Percentiles rank a stretch among this genome's conserved stretches.
phyloP scores from a whole-genome alignment of 2,888 invertebrate species.

The Epinotia brunnichana region DNA sequence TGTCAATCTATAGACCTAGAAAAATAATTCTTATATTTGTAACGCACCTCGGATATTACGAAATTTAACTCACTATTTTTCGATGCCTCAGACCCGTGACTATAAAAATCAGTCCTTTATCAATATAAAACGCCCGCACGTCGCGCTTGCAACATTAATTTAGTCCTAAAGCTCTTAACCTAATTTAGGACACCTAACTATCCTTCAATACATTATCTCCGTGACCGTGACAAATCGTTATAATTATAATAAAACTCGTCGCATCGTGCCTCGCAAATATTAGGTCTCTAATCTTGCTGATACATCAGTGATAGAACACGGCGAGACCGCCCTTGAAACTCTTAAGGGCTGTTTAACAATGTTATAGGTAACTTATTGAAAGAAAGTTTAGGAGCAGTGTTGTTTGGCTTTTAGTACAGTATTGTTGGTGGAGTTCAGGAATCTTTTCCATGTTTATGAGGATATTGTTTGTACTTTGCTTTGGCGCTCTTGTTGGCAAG shows the following conservation, averaged over 20 bases:
- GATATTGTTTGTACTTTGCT: no score
- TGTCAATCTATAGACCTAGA: background rate
- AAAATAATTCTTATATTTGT: background rate
- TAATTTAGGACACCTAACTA: background rate
- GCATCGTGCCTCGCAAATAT: slow-evolving; percentile 16
- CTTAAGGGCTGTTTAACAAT: slow-evolving; percentile 1
- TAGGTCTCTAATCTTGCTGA: slow-evolving; percentile 14
- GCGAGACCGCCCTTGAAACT: background rate
- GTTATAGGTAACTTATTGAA: slow-evolving; percentile 6
- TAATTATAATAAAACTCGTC: background rate
- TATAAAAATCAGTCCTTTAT: background rate
- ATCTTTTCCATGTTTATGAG: no score
- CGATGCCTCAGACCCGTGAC: background rate
- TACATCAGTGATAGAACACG: slow-evolving; percentile 35
- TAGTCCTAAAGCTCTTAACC: background rate
- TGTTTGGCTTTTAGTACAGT: background rate
- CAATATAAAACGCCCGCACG: background rate
- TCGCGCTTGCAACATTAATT: background rate
- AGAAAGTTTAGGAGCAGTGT: background rate
- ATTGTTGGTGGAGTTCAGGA: background rate
- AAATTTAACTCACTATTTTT: background rate
- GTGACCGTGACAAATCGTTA: background rate
- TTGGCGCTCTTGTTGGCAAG: no score
- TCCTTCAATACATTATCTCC: background rate
- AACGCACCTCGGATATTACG: background rate